phyloP scores from a whole-genome alignment of 2,888 invertebrate genomes.

The Acanthosepion esculentum region DNA sequence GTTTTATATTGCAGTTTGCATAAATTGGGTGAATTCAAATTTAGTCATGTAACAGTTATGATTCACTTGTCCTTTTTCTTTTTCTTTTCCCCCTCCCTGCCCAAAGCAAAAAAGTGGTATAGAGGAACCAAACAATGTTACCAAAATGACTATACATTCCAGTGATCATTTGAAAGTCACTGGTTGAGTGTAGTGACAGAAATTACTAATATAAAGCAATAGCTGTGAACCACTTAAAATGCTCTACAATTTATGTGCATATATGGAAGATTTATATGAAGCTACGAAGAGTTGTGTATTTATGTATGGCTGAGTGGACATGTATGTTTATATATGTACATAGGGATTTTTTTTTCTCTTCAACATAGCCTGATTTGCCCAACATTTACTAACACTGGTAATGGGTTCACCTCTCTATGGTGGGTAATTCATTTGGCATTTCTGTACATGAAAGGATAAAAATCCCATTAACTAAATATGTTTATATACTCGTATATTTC shows the following conservation, averaged over 20 bases:
- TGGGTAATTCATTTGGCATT: background rate
- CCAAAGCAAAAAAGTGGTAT: background rate
- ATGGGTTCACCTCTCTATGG: background rate
- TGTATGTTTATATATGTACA: background rate
- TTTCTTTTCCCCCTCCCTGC: no score
- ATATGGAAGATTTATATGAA: background rate
- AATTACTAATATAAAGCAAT: background rate
- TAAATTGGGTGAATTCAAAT: background rate
- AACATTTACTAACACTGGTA: background rate
- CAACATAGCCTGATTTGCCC: background rate
- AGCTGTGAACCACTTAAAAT: background rate
- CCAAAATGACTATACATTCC: background rate
- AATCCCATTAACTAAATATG: background rate
- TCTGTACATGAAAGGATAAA: background rate
- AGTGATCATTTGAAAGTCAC: background rate
- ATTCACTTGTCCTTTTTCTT: background rate
- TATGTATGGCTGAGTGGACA: background rate
- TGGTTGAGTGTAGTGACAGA: background rate
- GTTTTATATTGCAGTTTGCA: background rate
- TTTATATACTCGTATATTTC: background rate
- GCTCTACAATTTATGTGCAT: background rate
- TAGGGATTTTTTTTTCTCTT: background rate
- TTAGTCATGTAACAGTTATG: background rate
- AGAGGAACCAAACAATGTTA: background rate
- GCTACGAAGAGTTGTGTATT: background rate